These are phyloP conservation scores for Anguilla japonica DNA, from an alignment of 2,113 vertebrate genomes.

Conservation along the genomic window DNA sequence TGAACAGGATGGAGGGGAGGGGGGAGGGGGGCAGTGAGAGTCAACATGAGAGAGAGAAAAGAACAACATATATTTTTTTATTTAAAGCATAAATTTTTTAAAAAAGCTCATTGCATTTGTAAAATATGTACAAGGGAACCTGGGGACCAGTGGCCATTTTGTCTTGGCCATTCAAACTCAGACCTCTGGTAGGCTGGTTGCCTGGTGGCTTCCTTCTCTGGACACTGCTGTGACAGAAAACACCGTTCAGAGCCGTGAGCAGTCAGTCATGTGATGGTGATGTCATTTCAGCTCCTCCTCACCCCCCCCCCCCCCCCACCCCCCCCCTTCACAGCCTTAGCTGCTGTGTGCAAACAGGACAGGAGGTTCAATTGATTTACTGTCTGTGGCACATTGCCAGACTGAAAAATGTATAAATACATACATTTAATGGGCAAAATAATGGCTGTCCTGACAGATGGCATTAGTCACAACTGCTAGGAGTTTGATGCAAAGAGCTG, in stretches of 20 bases:
- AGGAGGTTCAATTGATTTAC: not conserved
- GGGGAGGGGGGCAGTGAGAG: conserved; percentile 38
- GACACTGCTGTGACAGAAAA: not conserved
- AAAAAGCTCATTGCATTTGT: not conserved
- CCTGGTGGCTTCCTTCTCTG: not conserved
- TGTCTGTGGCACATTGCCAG: not conserved
- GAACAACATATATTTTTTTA: not conserved
- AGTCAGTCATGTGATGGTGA: not conserved
- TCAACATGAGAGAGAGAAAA: conserved; percentile 37
- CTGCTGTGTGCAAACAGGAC: not conserved
- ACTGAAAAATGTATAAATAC: not conserved
- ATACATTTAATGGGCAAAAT: not conserved
- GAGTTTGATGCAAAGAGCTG: not conserved
- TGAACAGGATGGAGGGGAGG: conserved; percentile 49
- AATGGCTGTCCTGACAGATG: not conserved
- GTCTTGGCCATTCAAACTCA: no score
- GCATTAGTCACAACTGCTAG: not conserved
- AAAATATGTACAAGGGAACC: not conserved
- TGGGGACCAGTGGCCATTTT: not conserved
- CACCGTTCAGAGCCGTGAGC: not conserved
- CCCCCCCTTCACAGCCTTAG: not conserved
- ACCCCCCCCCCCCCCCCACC: not conserved
- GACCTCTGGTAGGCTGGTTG: not conserved
- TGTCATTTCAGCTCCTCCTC: not conserved
- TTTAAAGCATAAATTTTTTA: not conserved